Evolutionary conservation across 2,797 vertebrate genomes (phyloP).

Genomic region (Cossypha heuglini): DNA sequence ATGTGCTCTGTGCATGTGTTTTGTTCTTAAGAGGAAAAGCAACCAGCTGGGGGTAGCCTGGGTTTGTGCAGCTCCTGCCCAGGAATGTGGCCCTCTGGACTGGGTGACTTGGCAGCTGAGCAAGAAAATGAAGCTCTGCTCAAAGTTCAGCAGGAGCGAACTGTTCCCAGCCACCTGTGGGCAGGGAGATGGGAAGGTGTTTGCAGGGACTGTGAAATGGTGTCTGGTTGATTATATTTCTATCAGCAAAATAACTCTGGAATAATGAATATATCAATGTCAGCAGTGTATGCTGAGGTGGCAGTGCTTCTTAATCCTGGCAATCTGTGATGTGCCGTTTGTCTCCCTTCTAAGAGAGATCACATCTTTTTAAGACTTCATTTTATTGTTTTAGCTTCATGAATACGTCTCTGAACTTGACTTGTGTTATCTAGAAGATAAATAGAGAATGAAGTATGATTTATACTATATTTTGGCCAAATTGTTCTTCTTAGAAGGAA

Average conservation of each 20-base stretch:
- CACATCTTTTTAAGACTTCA: background rate
- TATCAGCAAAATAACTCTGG: background rate
- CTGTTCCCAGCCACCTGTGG: background rate
- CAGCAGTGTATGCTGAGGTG: background rate
- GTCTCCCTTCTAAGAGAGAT: background rate
- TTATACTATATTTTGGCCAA: constrained; percentile 41
- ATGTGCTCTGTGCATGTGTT: background rate
- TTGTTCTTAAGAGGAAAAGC: background rate
- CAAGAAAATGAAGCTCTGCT: background rate
- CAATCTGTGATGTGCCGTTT: background rate
- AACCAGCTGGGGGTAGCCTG: background rate
- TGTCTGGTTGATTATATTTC: background rate
- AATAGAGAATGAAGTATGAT: constrained; percentile 46
- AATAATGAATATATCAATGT: background rate
- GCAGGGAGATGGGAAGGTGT: background rate
- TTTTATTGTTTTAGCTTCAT: background rate
- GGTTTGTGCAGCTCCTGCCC: background rate
- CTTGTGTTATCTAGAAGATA: constrained; percentile 16
- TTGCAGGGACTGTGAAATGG: background rate
- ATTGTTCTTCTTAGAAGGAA: constrained; percentile 54
- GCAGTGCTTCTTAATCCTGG: background rate
- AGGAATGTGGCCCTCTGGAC: background rate
- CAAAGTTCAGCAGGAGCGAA: accelerated
- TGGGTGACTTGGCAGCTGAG: background rate
- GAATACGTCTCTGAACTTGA: background rate